These are phyloP conservation scores for Bilobella aurantiaca DNA, from an alignment of 1,140 invertebrate genomes.

Conservation along the genomic window DNA sequence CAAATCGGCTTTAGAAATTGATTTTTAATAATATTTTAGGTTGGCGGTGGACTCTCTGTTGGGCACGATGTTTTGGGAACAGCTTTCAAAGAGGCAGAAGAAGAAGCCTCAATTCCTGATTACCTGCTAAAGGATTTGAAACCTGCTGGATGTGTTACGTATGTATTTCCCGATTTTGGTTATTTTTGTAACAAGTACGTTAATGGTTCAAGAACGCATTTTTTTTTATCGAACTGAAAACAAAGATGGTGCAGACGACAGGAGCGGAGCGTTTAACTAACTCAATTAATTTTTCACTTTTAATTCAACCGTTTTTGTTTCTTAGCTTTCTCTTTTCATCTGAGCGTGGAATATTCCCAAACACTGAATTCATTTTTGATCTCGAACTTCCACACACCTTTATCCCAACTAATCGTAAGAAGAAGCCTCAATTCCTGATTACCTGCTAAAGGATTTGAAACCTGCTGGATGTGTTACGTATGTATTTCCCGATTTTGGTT, in stretches of 20 bases:
- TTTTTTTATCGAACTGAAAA: too few species aligned
- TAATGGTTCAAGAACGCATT: too few species aligned
- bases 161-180: too few species aligned
- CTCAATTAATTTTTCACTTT: neutral
- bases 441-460: conserved; percentile 61
- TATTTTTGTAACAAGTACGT: too few species aligned
- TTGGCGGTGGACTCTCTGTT: conserved; percentile 79
- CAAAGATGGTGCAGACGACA: too few species aligned
- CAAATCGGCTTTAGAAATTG: neutral
- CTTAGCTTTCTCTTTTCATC: conserved; percentile 80
- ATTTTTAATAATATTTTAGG: conserved; percentile 31
- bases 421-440: conserved; percentile 72
- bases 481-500: too few species aligned
- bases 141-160: conserved; percentile 71
- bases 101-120: conserved; percentile 76
- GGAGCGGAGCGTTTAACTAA: too few species aligned
- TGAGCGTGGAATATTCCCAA: conserved; percentile 81
- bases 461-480: conserved; percentile 72
- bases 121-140: conserved; percentile 62
- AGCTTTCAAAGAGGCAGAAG: conserved; percentile 80
- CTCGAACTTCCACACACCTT: conserved; percentile 81
- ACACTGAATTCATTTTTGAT: conserved; percentile 91
- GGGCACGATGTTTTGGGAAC: conserved; percentile 77
- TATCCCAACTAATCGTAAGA: conserved; percentile 81
- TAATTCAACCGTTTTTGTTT: conserved; percentile 34